Conservation (phyloP, 2,888 invertebrate genomes). For the Melinopterus prodromus region DNA sequence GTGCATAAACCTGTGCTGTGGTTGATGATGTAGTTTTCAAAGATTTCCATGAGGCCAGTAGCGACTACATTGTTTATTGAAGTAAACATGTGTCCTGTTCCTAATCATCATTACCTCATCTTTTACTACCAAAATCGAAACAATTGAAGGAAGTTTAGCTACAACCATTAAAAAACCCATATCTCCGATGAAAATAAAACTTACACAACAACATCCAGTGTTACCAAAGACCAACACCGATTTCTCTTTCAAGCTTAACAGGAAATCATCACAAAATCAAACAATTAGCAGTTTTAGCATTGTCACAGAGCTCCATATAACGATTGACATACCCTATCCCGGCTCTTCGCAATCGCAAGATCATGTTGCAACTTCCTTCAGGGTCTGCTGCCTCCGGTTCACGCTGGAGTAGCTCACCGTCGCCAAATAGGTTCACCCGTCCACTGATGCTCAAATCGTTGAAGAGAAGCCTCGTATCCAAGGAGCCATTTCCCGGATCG, state of each 20-base stretch:
- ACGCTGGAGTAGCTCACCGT: constrained; percentile 60
- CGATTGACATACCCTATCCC: constrained; percentile 69
- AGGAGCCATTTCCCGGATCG: constrained; percentile 75
- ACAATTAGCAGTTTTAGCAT: not conserved
- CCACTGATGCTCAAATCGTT: constrained; percentile 84
- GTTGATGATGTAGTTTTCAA: too few relatives aligned
- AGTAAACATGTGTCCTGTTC: too few relatives aligned
- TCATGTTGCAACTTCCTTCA: constrained; percentile 76
- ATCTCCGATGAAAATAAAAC: constrained; percentile 6
- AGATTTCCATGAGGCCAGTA: too few relatives aligned
- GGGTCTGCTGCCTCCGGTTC: constrained; percentile 55
- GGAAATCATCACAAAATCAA: constrained; percentile 12
- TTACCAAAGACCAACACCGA: constrained; percentile 1
- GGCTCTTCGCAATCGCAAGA: constrained; percentile 76
- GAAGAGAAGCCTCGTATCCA: constrained; percentile 80
- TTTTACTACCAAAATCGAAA: too few relatives aligned
- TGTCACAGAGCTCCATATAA: not conserved
- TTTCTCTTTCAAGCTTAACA: not conserved
- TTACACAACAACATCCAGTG: not conserved
- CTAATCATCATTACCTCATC: too few relatives aligned
- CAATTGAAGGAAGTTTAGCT: not conserved
- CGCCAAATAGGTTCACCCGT: constrained; percentile 69
- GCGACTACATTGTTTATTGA: too few relatives aligned
- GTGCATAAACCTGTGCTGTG: too few relatives aligned
- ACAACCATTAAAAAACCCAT: not conserved